Base-by-base conservation (phyloP, 1,140 invertebrate genomes). In the Babylonia areolata region DNA sequence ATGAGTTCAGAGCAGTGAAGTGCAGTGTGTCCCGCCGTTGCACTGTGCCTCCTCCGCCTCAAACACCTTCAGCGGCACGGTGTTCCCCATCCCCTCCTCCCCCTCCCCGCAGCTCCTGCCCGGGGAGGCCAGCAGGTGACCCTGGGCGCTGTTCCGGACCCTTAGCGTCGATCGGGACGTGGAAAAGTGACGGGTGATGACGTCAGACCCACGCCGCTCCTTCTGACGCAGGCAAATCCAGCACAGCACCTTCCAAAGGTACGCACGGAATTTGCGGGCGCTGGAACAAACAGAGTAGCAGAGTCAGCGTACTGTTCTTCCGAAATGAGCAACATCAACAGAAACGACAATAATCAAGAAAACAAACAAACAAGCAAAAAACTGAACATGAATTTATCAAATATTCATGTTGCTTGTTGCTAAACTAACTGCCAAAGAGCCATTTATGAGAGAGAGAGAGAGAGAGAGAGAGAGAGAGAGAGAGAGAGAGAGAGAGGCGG, bases 231-330 rank as follows among this genome's bases (percentile, higher is more conserved):
- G 28, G 46, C 78, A 80, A 5, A 80, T 23, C 42, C 78, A 80
- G 78, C 78, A 80, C 28, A 80, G 3, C 28, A 39, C 69, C 51
- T 86, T 78, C 33, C 54, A 58, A 35, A 86, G 54, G n/a, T 84
- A 73, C 3, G 9, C 9, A 11, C 86, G 86, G 54, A 87, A 87
- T 46, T 35, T 84, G 11, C 86, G 39, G 42, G 77, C 86, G 28
- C 71, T 80, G 71, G 33, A 78, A 51, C 71, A 75, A 75, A 86
- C 0, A 86, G 78, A 39, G 17, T 51, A 51, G 46, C 2, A n/a
- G n/a, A n/a, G n/a, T n/a, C n/a, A n/a, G n/a, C n/a, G n/a, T n/a
- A n/a, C n/a, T n/a, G n/a, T n/a, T n/a, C n/a, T n/a, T n/a, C n/a
- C n/a, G n/a, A n/a, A n/a, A n/a, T n/a, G n/a, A n/a, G n/a, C n/a